Base-by-base conservation (phyloP, 1,140 invertebrate species). In the Papilio machaon region DNA sequence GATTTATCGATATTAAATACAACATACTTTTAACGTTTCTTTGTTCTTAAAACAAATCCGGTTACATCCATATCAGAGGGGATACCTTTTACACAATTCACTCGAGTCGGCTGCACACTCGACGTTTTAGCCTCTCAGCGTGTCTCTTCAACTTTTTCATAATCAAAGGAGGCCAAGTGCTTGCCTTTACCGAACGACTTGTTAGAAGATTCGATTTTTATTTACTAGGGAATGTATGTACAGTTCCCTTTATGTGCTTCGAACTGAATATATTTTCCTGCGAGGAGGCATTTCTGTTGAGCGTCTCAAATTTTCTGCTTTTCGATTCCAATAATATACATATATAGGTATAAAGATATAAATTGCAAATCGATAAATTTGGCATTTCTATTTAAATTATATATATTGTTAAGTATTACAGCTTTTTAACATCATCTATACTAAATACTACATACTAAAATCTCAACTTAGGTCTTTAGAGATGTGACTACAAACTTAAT, bases 101-200 rank as follows among this genome's bases (percentile, higher is more conserved):
- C 80, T 80, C 81, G 83, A 58, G 54, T 17, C 17, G 15, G 54
- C 47, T 84, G 49, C 82, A 77, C 83, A 86, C 87, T 87, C 82
- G 84, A 88, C 83, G 82, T 87, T 88, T 86, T 86, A 82, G 82
- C 85, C 83, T 83, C 88, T 89, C 85, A 86, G 81, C 86, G 83
- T 87, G 85, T 88, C 89, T 85, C 88, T 89, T 89, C 86, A 90
- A 85, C 87, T 91, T 89, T 88, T 88, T 90, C 85, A 89, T 91
- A 91, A 89, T 91, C 89, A 91, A 90, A 90, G 86, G 85, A 85
- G 82, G 86, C 82, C 88, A 87, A 88, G 84, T 85, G 81, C 83
- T 70, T 64, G 76, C 79, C 80, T 83, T 83, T 82, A 85, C 70
- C 75, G 19, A 70, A 85, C 73, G 49, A 76, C 43, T 76, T 52